Base-by-base conservation (phyloP, 2,113 vertebrate genomes). In the Nothocercus nigrocapillus region DNA sequence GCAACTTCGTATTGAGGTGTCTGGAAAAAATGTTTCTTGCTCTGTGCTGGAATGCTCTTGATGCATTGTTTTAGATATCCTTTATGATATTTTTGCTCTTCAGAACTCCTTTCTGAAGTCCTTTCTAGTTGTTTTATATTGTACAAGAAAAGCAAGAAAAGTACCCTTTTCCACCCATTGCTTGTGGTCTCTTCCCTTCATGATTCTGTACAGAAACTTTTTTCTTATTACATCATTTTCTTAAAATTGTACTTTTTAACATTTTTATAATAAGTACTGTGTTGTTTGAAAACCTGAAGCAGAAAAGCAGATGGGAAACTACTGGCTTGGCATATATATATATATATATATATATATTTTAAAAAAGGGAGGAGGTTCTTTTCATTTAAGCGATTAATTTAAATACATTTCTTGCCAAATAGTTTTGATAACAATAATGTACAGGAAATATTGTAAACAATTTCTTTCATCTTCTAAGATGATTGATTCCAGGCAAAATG, bases 1-100 rank as follows among this genome's bases (percentile, higher is more conserved):
- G 54, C 47, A 90, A 47, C 75, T 82, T 89, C 66, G 94, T 73
- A 20, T 59, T 58, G 16, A 15, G 32, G 34, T 92, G 74, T 22
- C 67, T 93, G 51, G 83, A 95, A 92, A 94, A 95, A 92, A 90
- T 58, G 54, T 81, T 81, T 74, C 51, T 84, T 86, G 19, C 32
- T 80, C 38, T 80, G 2, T 70, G 20, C 7, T 63, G 40, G 78
- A 90, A 63, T 77, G 3, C 22, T 56, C 5, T 6, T 86, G 38
- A 81, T 94, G 56, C 70, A 63, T 85, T 85, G 42, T 75, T 94
- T 93, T 93, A 67, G 27, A 15, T 72, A 72, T 13, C 4, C 18
- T 61, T 72, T 63, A 16, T 28, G 63, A 67, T 53, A 64, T 59
- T 78, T 86, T 61, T 89, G 4, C 45, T 82, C 24, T 66, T 92